Evolutionary conservation across 92 coral and sea anemone genomes (phyloP).

Genomic region (Paramuricea clavata): DNA sequence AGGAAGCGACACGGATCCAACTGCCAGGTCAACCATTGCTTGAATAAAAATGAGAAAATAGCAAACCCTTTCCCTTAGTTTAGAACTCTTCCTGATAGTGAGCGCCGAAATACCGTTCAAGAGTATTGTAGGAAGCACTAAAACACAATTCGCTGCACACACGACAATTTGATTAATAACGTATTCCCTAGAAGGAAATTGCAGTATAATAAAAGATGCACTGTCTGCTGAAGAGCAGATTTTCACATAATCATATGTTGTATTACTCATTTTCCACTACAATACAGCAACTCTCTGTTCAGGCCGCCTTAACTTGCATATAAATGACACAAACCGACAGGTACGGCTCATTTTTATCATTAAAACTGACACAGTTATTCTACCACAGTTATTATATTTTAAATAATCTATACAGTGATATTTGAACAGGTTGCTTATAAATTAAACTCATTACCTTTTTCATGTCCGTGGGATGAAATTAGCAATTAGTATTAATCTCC

Average conservation of each 20-base stretch:
- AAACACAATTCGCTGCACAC: neutral
- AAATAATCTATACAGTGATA: neutral
- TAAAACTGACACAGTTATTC: neutral
- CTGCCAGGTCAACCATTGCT: neutral
- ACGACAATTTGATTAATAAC: neutral
- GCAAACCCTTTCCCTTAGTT: neutral
- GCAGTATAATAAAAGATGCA: neutral
- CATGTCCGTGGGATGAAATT: no score
- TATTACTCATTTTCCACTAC: neutral
- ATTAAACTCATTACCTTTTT: no score
- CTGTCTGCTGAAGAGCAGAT: neutral
- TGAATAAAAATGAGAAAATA: constrained; percentile 1
- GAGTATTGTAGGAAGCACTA: neutral
- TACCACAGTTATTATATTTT: neutral
- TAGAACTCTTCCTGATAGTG: neutral
- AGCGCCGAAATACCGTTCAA: neutral
- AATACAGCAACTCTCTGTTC: neutral
- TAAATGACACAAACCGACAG: neutral
- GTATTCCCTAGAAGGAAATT: neutral
- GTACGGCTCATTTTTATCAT: neutral
- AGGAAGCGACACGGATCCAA: constrained; percentile 9
- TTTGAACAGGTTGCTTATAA: neutral
- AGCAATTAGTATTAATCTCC: no score
- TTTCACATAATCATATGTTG: neutral
- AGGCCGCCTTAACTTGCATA: neutral